Base-by-base conservation (phyloP, 2,113 vertebrate species). In the Tenebrosternarchus preto region DNA sequence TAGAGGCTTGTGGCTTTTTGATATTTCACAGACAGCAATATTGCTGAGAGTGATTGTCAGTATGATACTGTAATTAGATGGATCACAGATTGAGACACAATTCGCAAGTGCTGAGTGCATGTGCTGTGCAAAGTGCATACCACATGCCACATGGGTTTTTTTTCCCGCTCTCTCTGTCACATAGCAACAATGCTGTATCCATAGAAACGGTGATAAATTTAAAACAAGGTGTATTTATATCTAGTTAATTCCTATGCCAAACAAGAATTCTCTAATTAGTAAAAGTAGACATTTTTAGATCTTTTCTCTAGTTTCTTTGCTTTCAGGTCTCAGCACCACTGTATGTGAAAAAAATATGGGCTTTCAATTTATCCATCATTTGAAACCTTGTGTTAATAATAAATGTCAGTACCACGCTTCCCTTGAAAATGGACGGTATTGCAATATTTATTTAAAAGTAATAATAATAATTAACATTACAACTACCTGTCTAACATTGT, bases 141-240 rank as follows among this genome's bases (percentile, higher is more conserved):
- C 77, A 74, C 70, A 69, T 77, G 68, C 67, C 77, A 73, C 80
- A 76, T 83, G 80, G n/a, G 63, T 81, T 76, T 63, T 81, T 82
- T 76, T 63, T 80, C 82, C 78, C 63, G 70, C 73, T 79, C 82
- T 2, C 17, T 53, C 75, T 67, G 85, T 92, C 87, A 86, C 90
- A 85, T 90, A 88, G 90, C 90, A 92, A 92, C 88, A 85, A 84
- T 80, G 27, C 29, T 53, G 90, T 90, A 78, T 80, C 91, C 90
- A 90, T 91, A 86, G 89, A 87, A 91, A 92, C 90, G 11, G 78
- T 82, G 82, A 84, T 79, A 85, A 90, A 90, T 67, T 90, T 88
- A 84, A 84, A 86, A 89, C 80, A 74, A 88, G 85, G 61, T 81
- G 25, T 88, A 87, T 90, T 85, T 90, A 78, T 83, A 82, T 83